Evolutionary conservation across 2,113 vertebrate genomes (phyloP), one percentile per base, ranked within the genome.

Genomic region (Gymnarchus niloticus): DNA sequence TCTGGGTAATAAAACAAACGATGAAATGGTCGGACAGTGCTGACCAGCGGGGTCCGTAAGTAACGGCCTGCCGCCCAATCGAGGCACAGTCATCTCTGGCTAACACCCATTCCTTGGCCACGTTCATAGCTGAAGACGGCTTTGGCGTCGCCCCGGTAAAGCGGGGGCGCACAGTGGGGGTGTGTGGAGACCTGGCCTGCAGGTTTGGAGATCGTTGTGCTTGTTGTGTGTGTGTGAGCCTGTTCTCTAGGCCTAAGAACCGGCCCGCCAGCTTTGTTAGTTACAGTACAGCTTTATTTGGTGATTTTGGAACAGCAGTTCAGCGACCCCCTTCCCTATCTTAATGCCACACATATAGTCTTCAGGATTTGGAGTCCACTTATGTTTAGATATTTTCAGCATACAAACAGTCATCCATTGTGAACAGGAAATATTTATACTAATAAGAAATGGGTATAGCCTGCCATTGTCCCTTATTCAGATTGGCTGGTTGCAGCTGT

Each of bases 401-500:
- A 54, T 49, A 46, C 83, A 81, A 90, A 88, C 23, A 88, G 28
- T 73, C 41, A 73, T 73, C 65, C 65, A 88, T 87, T 83, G 52
- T 49, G 88, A 86, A 65, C 76, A 87, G 23, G 17, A 87, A 86
- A 90, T 25, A 87, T 21, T 88, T 76, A 51, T 76, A 12, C 48
- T 56, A 92, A 88, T 82, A 73, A 81, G 46, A 87, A 88, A 89
- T 69, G 61, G 77, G 78, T 7, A 28, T 83, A 83, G 57, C 87
- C 82, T 8, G 57, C 6, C 49, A 88, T 86, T 81, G 87, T 86
- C 85, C 81, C 85, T 92, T 90, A 95, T 90, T 95, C 91, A 1
- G 86, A 90, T 56, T 90, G 88, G n/a, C 88, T 91, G 76, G 84
- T 90, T 65, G 91, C 87, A 83, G 92, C 90, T 85, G 91, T 84